Evolutionary conservation across 2,113 vertebrate species (phyloP), one percentile per base, ranked within the genome.

Genomic region (Sapayoa aenigma): DNA sequence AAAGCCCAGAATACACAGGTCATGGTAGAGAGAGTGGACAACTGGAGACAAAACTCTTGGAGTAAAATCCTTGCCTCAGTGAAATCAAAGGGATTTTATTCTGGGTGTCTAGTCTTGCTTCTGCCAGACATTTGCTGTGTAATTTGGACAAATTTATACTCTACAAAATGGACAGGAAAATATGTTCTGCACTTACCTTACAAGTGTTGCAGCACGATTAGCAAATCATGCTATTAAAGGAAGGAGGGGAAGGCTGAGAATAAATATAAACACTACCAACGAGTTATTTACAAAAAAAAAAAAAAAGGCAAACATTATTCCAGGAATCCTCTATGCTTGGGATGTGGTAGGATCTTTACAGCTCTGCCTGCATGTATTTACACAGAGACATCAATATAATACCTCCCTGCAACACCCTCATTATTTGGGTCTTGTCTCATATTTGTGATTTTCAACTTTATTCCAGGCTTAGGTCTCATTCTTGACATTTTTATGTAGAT

Each of bases 121-220:
- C 87, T 95, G 84, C 90, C 94, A 95, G 90, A 85, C 87, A 90
- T 55, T 95, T 52, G 79, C 75, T 91, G 93, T 77, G 86, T 74
- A 83, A 93, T 91, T 95, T 83, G 75, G 87, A 94, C 84, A 93
- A 91, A 77, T 80, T 86, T 88, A 71, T 86, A 47, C 72, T 71
- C 87, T 83, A 75, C 55, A 93, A 95, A 95, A 95, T 14, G 94
- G 93, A 90, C 90, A 87, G 68, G 67, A 90, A 95, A 90, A 95
- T 93, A 75, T 59, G 71, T 58, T 80, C 87, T 83, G 66, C 76
- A 58, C 87, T 94, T 85, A 95, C 87, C 82, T 89, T 78, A 92
- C 89, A 94, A 89, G 89, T 63, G 80, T 58, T 93, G 87, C 11
- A 11, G 91, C 71, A 18, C 4, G 82, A 95, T 94, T 94, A 93